phyloP scores from a whole-genome alignment of 2,888 invertebrate genomes.

The Eilema caniola region DNA sequence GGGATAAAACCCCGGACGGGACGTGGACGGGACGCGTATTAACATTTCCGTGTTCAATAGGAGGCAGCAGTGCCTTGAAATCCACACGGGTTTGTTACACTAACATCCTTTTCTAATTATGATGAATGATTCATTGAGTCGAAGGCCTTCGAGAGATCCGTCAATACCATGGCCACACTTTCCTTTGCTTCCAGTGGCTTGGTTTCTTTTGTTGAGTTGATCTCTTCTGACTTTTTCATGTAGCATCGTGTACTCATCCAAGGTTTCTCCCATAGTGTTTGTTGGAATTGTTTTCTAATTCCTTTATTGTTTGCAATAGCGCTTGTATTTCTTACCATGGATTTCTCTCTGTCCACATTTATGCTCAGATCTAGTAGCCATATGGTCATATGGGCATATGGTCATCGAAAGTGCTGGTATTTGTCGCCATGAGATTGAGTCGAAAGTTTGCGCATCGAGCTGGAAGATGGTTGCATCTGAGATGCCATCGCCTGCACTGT shows the following conservation, averaged over 20 bases:
- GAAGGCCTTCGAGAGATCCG: background rate
- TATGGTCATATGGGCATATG: too few relatives aligned
- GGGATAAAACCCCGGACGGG: too few relatives aligned
- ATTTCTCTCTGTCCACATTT: background rate
- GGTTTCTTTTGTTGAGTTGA: background rate
- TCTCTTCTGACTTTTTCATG: background rate
- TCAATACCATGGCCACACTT: background rate
- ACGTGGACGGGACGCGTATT: too few relatives aligned
- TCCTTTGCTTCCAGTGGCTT: background rate
- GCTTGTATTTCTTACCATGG: background rate
- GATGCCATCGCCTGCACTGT: background rate
- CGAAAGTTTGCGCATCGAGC: background rate
- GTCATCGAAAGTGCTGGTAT: background rate
- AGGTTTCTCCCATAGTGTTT: background rate
- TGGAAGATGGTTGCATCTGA: background rate
- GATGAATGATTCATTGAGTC: conserved; percentile 7
- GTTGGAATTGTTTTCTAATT: background rate
- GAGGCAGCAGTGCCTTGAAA: too few relatives aligned
- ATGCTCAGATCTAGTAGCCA: background rate
- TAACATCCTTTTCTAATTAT: too few relatives aligned
- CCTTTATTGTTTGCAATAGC: background rate
- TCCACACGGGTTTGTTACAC: too few relatives aligned
- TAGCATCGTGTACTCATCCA: background rate
- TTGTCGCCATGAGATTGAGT: background rate
- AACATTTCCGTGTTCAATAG: too few relatives aligned